Evolutionary conservation across 2,888 invertebrate genomes (phyloP).

Genomic region (Blastobasis adustella): DNA sequence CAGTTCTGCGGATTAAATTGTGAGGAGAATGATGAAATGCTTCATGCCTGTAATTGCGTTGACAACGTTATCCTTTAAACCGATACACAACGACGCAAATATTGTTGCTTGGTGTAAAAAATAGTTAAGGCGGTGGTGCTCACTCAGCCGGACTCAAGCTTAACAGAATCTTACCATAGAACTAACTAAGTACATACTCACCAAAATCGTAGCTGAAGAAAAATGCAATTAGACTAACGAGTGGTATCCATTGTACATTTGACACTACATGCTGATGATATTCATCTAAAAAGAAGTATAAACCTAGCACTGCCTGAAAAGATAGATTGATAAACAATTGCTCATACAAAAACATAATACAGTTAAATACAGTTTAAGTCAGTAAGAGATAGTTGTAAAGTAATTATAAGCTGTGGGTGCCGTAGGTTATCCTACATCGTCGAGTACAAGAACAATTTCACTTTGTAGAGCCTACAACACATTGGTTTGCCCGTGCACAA

Average conservation of each 20-base stretch:
- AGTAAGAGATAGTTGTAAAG: too few relatives aligned
- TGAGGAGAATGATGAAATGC: not conserved
- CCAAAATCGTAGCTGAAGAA: slow-evolving; percentile 34
- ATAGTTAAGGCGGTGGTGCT: not conserved
- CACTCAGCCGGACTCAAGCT: not conserved
- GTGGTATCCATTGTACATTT: slow-evolving; percentile 31
- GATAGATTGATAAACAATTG: too few relatives aligned
- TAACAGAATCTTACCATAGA: not conserved
- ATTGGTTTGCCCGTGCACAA: not conserved
- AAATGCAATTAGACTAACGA: slow-evolving; percentile 27
- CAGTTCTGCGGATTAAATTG: not conserved
- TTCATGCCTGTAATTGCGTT: too few relatives aligned
- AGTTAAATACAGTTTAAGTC: too few relatives aligned
- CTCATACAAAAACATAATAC: not conserved
- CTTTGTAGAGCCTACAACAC: slow-evolving; percentile 8
- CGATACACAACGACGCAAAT: not conserved
- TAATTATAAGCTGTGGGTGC: too few relatives aligned
- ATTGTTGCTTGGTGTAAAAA: not conserved
- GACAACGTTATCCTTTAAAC: too few relatives aligned
- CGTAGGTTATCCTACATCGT: too few relatives aligned
- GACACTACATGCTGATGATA: slow-evolving; percentile 12
- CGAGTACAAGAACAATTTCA: not conserved
- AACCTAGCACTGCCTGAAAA: slow-evolving; percentile 28
- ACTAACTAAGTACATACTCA: slow-evolving; percentile 17
- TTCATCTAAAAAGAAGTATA: slow-evolving; percentile 32